phyloP scores from a whole-genome alignment of 2,113 vertebrate genomes.

The Siniperca chuatsi region DNA sequence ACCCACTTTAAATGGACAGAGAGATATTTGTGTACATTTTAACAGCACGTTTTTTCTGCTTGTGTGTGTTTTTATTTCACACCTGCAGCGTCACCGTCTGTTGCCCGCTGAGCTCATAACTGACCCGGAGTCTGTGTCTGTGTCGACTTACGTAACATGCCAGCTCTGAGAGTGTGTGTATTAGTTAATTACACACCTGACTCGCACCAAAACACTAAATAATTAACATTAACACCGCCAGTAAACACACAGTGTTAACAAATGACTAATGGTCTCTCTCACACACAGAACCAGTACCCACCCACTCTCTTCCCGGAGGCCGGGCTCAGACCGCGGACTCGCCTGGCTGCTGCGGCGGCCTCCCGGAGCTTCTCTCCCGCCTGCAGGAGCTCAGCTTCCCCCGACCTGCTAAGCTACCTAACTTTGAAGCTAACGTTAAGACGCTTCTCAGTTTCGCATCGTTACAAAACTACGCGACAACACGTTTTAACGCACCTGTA shows the following conservation, averaged over 20 bases:
- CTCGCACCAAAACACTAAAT: neutral
- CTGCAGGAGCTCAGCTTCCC: neutral
- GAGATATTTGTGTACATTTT: too few relatives aligned
- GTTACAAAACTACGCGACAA: neutral
- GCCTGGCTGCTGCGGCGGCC: slow-evolving; percentile 10
- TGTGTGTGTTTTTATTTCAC: neutral
- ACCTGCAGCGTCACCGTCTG: too few relatives aligned
- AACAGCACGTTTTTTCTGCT: too few relatives aligned
- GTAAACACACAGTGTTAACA: neutral
- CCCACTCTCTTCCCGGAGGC: slow-evolving; percentile 17
- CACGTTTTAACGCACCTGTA: accelerated
- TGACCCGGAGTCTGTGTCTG: neutral
- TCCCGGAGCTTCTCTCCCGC: neutral
- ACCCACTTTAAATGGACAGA: slow-evolving; percentile 25
- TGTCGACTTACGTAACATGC: neutral
- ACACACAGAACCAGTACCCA: neutral
- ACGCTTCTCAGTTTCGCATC: neutral
- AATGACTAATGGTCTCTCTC: neutral
- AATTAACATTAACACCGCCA: too few relatives aligned
- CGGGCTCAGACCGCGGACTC: slow-evolving; percentile 43
- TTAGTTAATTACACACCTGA: neutral
- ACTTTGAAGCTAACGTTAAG: neutral
- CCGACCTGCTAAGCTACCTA: neutral
- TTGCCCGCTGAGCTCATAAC: too few relatives aligned
- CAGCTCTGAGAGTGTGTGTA: neutral